These are phyloP conservation scores for Cosmopolites sordidus DNA, from an alignment of 2,888 invertebrate species.

Conservation along the genomic window DNA sequence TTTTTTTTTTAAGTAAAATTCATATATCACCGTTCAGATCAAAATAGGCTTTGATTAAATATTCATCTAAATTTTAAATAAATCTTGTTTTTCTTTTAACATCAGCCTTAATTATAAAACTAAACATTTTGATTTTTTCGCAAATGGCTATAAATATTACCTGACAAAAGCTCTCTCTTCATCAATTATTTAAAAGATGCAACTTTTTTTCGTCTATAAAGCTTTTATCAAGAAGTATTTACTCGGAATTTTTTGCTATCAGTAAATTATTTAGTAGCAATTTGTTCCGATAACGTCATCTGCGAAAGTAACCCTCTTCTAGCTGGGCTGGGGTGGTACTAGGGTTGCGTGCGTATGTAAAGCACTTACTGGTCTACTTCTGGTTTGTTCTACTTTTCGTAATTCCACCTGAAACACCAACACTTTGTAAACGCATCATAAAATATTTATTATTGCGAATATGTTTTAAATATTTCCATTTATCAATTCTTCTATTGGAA, in stretches of 20 bases:
- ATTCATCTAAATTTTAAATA: background rate
- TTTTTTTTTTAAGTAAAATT: too few species aligned
- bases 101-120: conserved; percentile 14
- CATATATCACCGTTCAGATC: background rate
- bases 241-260: background rate
- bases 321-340: conserved; percentile 58
- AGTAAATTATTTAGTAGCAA: conserved; percentile 11
- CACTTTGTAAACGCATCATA: too few species aligned
- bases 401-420: conserved; percentile 33
- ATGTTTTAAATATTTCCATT: too few species aligned
- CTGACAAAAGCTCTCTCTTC: conserved; percentile 4
- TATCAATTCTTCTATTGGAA: too few species aligned
- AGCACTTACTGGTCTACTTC: conserved; percentile 50
- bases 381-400: conserved; percentile 39
- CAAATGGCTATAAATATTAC: conserved; percentile 19
- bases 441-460: too few species aligned
- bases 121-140: conserved; percentile 9
- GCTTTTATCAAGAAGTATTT: conserved; percentile 19
- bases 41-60: background rate
- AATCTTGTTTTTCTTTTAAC: background rate
- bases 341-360: conserved; percentile 52
- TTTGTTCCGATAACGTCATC: conserved; percentile 44
- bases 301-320: conserved; percentile 51
- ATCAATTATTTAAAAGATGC: too few species aligned
- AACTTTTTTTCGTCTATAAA: too few species aligned